These are phyloP conservation scores for Nesidiocoris tenuis DNA, from an alignment of 2,888 invertebrate species.

Conservation along the genomic window DNA sequence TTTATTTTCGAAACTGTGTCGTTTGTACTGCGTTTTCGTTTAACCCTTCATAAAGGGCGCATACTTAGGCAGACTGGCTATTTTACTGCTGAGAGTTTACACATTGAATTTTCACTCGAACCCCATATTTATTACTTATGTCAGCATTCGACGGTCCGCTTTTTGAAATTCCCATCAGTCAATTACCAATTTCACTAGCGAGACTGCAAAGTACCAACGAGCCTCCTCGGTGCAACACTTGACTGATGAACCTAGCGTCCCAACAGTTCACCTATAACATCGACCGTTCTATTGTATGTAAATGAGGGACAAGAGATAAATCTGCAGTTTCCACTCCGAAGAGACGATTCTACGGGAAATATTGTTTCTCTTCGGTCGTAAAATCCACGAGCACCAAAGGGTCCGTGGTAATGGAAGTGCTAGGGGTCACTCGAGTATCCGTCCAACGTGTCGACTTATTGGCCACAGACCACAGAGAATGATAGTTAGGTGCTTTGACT, in stretches of 20 bases:
- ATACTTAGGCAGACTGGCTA: no score
- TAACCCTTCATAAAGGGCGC: no score
- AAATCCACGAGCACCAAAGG: conserved; percentile 14
- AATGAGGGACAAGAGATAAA: conserved; percentile 35
- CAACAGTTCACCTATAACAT: background rate
- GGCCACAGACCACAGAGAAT: background rate
- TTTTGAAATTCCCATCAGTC: background rate
- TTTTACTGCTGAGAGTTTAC: no score
- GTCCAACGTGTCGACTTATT: background rate
- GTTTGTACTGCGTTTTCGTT: no score
- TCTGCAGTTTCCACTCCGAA: conserved; percentile 5
- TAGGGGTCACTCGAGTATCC: background rate
- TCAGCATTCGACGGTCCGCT: no score
- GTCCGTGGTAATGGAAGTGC: conserved; percentile 23
- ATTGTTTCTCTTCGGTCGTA: conserved; percentile 32
- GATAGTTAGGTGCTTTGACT: background rate
- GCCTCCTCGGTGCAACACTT: background rate
- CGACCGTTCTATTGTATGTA: conserved; percentile 28
- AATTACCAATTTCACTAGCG: background rate
- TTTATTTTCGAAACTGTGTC: no score
- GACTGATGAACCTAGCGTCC: conserved; percentile 10
- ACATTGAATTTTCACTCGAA: no score
- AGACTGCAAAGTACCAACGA: conserved; percentile 4
- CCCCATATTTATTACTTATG: no score
- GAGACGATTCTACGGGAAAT: conserved; percentile 29